Evolutionary conservation across 1,140 invertebrate species (phyloP).

Genomic region (Zelostemma sp.): DNA sequence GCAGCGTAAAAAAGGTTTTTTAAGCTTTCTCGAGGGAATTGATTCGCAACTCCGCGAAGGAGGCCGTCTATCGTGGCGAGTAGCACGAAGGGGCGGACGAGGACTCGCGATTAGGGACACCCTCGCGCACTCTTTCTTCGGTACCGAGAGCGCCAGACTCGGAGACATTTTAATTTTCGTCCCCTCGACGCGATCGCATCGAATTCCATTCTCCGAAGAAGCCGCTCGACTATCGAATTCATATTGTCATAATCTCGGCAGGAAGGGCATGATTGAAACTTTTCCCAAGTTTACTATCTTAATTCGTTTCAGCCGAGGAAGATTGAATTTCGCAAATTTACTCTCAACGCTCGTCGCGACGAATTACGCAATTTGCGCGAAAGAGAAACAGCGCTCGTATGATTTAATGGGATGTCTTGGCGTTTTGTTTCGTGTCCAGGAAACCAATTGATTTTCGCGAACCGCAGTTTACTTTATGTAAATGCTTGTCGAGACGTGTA

Average conservation of each 20-base stretch:
- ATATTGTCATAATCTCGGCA: constrained; percentile 5
- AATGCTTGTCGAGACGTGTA: constrained; percentile 12
- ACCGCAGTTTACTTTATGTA: constrained; percentile 43
- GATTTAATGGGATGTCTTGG: too few relatives aligned
- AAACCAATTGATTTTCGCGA: constrained; percentile 7
- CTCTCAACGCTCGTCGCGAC: not conserved
- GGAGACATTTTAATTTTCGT: constrained; percentile 27
- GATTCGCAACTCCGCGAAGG: not conserved
- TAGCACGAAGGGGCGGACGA: not conserved
- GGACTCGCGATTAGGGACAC: not conserved
- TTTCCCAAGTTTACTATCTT: not conserved
- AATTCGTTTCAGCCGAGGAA: too few relatives aligned
- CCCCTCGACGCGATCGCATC: constrained; percentile 4
- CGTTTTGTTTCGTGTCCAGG: too few relatives aligned
- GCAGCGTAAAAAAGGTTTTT: not conserved
- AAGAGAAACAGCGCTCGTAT: too few relatives aligned
- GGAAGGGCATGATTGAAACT: not conserved
- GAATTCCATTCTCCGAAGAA: constrained; percentile 10
- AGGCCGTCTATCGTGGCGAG: not conserved
- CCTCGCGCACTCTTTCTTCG: not conserved
- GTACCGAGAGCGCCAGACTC: not conserved
- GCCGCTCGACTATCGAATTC: constrained; percentile 2
- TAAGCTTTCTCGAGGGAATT: constrained; percentile 1
- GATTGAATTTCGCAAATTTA: not conserved
- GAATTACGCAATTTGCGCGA: not conserved